Percentiles rank a stretch among this genome's conserved stretches.
Conservation (phyloP, 2,797 vertebrate species). For the Sarcoramphus papa region DNA sequence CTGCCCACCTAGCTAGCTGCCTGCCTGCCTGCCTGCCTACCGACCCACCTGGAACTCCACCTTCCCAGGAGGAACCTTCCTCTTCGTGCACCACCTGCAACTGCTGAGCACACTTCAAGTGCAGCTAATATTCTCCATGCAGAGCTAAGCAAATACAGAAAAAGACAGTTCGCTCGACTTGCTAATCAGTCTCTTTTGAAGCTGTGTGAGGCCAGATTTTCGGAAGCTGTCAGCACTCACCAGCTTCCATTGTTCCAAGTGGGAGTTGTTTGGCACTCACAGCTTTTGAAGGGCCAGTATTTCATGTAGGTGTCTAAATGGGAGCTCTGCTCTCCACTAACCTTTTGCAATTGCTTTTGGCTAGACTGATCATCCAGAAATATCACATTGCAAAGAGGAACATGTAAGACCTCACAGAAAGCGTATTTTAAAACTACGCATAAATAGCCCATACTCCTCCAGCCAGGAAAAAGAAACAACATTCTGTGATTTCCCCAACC, state of each 20-base stretch:
- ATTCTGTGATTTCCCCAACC: constrained; percentile 26
- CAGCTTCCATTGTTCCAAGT: constrained; percentile 24
- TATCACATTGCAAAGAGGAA: neutral
- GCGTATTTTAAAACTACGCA: constrained; percentile 12
- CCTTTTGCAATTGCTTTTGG: constrained; percentile 32
- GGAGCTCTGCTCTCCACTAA: constrained; percentile 26
- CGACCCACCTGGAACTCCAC: neutral
- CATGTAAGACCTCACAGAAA: constrained; percentile 16
- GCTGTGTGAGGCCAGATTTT: neutral
- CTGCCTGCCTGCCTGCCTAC: neutral
- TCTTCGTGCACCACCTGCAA: neutral
- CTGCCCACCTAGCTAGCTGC: neutral
- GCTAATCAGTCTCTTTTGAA: neutral
- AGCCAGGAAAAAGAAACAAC: constrained; percentile 29
- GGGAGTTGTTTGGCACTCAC: constrained; percentile 1
- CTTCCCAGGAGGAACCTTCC: neutral
- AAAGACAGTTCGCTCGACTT: neutral
- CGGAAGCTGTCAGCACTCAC: neutral
- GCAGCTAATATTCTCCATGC: neutral
- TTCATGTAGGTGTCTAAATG: constrained; percentile 47
- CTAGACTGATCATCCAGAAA: constrained; percentile 36
- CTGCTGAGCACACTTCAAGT: neutral
- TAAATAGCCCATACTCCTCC: constrained; percentile 18
- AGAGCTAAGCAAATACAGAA: neutral
- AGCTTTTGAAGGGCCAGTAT: neutral